Conservation (phyloP, 2,797 vertebrate species). For the Serranus cabrilla region DNA sequence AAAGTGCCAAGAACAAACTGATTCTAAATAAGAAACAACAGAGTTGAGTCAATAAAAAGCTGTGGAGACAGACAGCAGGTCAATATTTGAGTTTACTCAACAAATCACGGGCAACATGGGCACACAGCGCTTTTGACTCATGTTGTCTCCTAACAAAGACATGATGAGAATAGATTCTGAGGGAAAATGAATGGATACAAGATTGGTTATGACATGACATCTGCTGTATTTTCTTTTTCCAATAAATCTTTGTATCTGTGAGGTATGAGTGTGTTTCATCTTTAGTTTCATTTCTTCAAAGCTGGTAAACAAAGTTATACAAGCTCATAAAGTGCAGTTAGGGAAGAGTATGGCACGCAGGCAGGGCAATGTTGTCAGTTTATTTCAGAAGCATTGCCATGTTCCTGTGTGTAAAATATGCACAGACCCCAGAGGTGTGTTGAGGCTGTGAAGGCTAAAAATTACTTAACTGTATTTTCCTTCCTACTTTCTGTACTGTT, state of each 20-base stretch:
- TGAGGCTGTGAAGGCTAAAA: slow-evolving; percentile 22
- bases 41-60: slow-evolving; percentile 34
- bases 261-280: background rate
- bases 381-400: slow-evolving; percentile 6
- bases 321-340: slow-evolving; percentile 14
- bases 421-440: slow-evolving; percentile 13
- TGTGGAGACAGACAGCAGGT: slow-evolving; percentile 10
- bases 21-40: slow-evolving; percentile 25
- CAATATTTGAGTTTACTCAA: slow-evolving; percentile 43
- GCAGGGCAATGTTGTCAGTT: slow-evolving; percentile 1
- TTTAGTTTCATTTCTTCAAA: slow-evolving; percentile 1
- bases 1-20: slow-evolving; percentile 26
- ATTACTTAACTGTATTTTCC: slow-evolving; percentile 9
- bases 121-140: slow-evolving; percentile 6
- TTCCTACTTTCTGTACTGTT: background rate
- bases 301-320: slow-evolving; percentile 8
- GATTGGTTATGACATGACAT: background rate
- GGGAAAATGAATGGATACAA: slow-evolving; percentile 2
- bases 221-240: background rate
- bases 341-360: background rate
- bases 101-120: slow-evolving; percentile 14
- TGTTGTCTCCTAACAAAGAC: slow-evolving; percentile 13
- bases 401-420: slow-evolving; percentile 14
- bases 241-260: background rate
- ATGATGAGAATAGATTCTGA: background rate